These are phyloP conservation scores for Acipenser ruthenus DNA, from an alignment of 2,797 vertebrate species.

Conservation along the genomic window DNA sequence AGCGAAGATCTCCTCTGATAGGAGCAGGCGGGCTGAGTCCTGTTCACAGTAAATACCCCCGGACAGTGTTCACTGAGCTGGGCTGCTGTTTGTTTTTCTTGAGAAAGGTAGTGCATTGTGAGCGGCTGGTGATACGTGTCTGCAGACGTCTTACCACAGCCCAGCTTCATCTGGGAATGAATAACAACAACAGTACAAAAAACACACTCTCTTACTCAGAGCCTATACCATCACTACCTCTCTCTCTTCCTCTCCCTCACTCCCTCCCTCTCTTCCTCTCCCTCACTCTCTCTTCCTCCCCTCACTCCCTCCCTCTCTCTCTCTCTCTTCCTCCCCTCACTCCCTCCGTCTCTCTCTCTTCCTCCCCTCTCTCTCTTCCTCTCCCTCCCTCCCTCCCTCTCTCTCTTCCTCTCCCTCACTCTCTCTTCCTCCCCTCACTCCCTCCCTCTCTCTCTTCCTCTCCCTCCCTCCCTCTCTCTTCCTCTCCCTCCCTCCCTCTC, in stretches of 20 bases:
- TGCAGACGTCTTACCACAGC: too few species aligned
- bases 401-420: background rate
- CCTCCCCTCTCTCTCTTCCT: background rate
- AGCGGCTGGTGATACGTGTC: too few species aligned
- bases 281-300: background rate
- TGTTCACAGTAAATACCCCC: too few species aligned
- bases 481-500: too few species aligned
- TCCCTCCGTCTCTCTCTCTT: background rate
- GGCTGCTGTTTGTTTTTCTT: too few species aligned
- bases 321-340: background rate
- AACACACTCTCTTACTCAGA: background rate
- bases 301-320: background rate
- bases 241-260: background rate
- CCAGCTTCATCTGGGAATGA: too few species aligned
- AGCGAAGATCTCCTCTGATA: too few species aligned
- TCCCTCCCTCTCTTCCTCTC: background rate
- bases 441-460: background rate
- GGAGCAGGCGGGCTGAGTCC: too few species aligned
- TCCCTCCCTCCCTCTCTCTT: background rate
- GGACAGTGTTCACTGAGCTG: too few species aligned
- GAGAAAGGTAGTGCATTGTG: too few species aligned
- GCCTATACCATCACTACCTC: background rate
- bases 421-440: background rate
- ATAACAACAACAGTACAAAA: too few species aligned
- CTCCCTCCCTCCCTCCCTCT: background rate